Base-by-base conservation (phyloP, 2,888 invertebrate genomes). In the Eueremaeus valkanovi region DNA sequence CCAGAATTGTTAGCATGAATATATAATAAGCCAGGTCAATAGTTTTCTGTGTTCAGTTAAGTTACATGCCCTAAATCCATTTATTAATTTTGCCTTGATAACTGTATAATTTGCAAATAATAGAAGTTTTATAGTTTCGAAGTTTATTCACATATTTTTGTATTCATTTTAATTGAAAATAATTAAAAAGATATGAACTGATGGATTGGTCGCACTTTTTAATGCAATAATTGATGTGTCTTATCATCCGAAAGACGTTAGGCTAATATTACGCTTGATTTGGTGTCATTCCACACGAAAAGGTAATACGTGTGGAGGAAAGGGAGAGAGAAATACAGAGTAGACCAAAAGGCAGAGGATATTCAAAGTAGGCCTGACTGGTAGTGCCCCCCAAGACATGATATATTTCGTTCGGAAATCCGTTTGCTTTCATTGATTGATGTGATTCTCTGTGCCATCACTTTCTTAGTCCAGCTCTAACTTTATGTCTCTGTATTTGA, bases 361-460 rank as follows among this genome's bases (percentile, higher is more conserved):
- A 40, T 40, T 40, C 6, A 40, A 40, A 40, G 11, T 9, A 11
- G 6, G 40, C 8, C 6, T n/a, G 51, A 5, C 5, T 51, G n/a
- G 21, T 8, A 21, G 9, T 21, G 18, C 9, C 51, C 51, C 51
- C 18, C n/a, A 8, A 51, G 51, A 8, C 18, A 51, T 51, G 51
- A 51, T 51, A 11, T 51, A 51, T 51, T 8, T 18, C 9, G 51
- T 51, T 51, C 51, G 51, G 51, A 51, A 51, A 51, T 51, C 51
- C 51, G 51, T 51, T 51, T 51, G 51, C 51, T 51, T 11, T 51
- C 51, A 51, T 51, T 51, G 51, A 51, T 51, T 51, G 51, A 51
- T 51, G 51, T 51, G 51, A 51, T 51, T 51, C 51, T 51, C 51
- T n/a, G 51, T 18, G 51, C 9, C n/a, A 51, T 51, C 6, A 21